Conservation (phyloP, 2,888 invertebrate genomes). For the Andrena praecox region DNA sequence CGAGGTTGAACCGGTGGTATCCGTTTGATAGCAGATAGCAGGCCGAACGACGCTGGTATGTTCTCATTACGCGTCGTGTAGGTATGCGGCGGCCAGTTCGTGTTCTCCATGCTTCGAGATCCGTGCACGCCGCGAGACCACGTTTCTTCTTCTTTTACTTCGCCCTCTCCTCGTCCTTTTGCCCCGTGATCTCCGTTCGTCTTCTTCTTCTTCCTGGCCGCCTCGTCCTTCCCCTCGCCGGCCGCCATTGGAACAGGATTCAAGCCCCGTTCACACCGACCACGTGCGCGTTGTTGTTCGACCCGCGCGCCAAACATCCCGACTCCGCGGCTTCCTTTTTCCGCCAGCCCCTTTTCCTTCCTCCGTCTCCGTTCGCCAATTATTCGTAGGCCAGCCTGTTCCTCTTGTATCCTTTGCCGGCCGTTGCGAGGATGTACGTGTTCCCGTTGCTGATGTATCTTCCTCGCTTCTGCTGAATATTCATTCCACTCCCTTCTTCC, state of each 20-base stretch:
- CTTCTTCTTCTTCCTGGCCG: slow-evolving; percentile 41
- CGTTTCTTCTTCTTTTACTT: slow-evolving; percentile 43
- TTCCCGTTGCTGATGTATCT: background rate
- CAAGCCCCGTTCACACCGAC: slow-evolving; percentile 52
- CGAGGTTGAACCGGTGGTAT: slow-evolving; percentile 75
- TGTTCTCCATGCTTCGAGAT: slow-evolving; percentile 71
- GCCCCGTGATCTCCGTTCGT: slow-evolving; percentile 26
- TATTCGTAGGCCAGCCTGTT: background rate
- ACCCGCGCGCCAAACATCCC: background rate
- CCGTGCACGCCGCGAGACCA: slow-evolving; percentile 61
- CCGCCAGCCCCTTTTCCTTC: background rate
- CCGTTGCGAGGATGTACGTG: background rate
- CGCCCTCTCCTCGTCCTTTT: slow-evolving; percentile 29
- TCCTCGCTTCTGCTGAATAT: slow-evolving; percentile 1
- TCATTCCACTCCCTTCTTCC: background rate
- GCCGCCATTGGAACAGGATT: slow-evolving; percentile 32
- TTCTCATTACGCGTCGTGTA: slow-evolving; percentile 85
- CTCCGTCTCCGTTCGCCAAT: background rate
- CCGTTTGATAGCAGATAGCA: slow-evolving; percentile 81
- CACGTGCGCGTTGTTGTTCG: background rate
- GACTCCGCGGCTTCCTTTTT: background rate
- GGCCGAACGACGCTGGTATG: slow-evolving; percentile 82
- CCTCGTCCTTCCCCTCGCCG: slow-evolving; percentile 25
- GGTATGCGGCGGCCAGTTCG: slow-evolving; percentile 81
- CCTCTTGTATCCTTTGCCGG: background rate